Evolutionary conservation across 1,140 invertebrate genomes (phyloP), one percentile per base, ranked within the genome.

Genomic region (Macrocentrus cingulum): DNA sequence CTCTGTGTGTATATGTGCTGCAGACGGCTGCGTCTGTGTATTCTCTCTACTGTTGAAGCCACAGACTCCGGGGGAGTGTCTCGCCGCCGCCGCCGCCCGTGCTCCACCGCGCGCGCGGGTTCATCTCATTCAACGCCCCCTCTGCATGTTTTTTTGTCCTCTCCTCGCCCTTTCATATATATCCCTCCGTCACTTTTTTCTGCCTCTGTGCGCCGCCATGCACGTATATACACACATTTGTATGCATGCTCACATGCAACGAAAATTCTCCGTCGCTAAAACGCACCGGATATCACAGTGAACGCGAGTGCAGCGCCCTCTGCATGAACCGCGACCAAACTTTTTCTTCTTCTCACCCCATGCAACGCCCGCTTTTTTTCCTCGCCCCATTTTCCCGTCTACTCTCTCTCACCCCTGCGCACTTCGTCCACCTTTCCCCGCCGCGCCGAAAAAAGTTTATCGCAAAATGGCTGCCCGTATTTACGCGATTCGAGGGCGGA

Each of bases 381-480:
- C 49, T 36, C 49, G 18, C 37, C 32, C 49, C 46, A 49, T 41
- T 52, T 41, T 39, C 50, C 50, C 39, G 34, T 22, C 50, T 52
- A n/a, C 23, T 13, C 4, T 20, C 36, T 39, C 8, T 11, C 15
- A n/a, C 13, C 15, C 36, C 36, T 3, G 8, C 3, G 36, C 13
- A n/a, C 15, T 39, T 3, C 36, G 13, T 13, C 53, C 51, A 49
- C 46, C 60, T 60, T 60, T 48, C 34, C 37, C 39, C 55, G 22
- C 34, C 42, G 44, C 54, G 41, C 59, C 59, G 44, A 62, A 72
- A 79, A 77, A 77, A 77, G 74, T 77, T 78, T 75, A 78, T 78
- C 75, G 71, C 76, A 79, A 80, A 80, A 80, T 79, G 77, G 76
- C 75, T 76, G 75, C 75, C 75, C 66, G 76, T 78, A 77, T 80